phyloP scores from a whole-genome alignment of 1,140 invertebrate species.

The Zaprionus gabonicus region DNA sequence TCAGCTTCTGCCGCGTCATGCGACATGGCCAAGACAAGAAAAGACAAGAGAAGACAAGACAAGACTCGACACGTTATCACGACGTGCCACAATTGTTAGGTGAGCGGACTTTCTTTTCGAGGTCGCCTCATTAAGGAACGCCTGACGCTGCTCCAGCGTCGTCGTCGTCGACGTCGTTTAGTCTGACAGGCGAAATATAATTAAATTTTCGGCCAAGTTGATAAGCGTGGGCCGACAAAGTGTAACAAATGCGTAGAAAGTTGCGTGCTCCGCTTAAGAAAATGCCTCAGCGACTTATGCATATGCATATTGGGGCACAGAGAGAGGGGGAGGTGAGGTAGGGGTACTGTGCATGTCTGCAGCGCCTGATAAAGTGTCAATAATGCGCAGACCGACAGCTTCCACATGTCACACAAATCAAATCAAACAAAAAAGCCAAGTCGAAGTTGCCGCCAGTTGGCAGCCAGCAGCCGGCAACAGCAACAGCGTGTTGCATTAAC shows the following conservation, averaged over 20 bases:
- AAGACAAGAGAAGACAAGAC: slow-evolving; percentile 13
- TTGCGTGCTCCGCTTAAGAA: slow-evolving; percentile 26
- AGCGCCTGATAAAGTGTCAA: slow-evolving; percentile 69
- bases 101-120: slow-evolving; percentile 64
- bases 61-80: slow-evolving; percentile 73
- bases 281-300: not conserved
- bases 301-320: slow-evolving; percentile 53
- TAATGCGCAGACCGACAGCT: slow-evolving; percentile 65
- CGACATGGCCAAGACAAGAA: slow-evolving; percentile 16
- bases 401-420: slow-evolving; percentile 80
- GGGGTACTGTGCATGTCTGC: slow-evolving; percentile 19
- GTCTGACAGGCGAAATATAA: slow-evolving; percentile 78
- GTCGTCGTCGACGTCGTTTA: slow-evolving; percentile 4
- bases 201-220: slow-evolving; percentile 68
- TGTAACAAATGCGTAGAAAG: slow-evolving; percentile 81
- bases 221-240: slow-evolving; percentile 64
- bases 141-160: slow-evolving; percentile 50
- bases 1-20: slow-evolving; percentile 53
- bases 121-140: slow-evolving; percentile 76
- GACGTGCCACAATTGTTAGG: slow-evolving; percentile 58
- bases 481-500: slow-evolving; percentile 45
- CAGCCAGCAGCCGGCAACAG: not conserved
- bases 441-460: slow-evolving; percentile 15
- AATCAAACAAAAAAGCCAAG: slow-evolving; percentile 58
- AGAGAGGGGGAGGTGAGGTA: not conserved